Base-by-base conservation (phyloP, 1,140 invertebrate species). In the Andrena cerasifolii region DNA sequence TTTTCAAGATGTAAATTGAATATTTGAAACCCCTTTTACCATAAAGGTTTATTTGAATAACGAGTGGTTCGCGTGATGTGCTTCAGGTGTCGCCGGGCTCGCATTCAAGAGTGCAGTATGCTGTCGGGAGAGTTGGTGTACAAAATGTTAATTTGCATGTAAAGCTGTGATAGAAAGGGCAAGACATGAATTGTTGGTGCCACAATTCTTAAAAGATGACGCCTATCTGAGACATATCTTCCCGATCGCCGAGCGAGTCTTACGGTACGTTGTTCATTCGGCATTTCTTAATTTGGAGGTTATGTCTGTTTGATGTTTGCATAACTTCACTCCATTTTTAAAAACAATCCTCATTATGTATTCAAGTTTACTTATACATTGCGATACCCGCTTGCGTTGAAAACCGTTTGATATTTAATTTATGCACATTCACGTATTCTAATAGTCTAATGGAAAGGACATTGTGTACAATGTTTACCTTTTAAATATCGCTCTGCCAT, bases 41-140 rank as follows among this genome's bases (percentile, higher is more conserved):
- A 10, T 24, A 7, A 10, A 62, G 5, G 45, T 49, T 2, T 3
- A 16, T n/a, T 49, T n/a, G 24, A 72, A 36, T 18, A 97, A 5
- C 97, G 98, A 92, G 97, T 98, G 90, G 24, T 33, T 59, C 16
- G 7, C 16, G n/a, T 43, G 21, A 26, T 0, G 98, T 93, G 96
- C 4, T 98, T 1, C 93, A 81, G 79, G 80, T 81, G 79, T 82
- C 80, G 70, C 54, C 54, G 14, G 16, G 40, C 33, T 31, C 31
- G 31, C 18, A 47, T n/a, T 43, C 21, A 5, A n/a, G 33, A 62
- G 16, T 59, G 73, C 31, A 67, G 51, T 71, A 33, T 18, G 36
- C 36, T 53, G 26, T 71, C 26, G 14, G 16, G 21, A n/a, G 16
- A 33, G 8, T 49, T n/a, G 8, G 54, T 51, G 28, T 58, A 51